Conservation (phyloP, 2,113 vertebrate genomes). For the Brachypteracias leptosomus region DNA sequence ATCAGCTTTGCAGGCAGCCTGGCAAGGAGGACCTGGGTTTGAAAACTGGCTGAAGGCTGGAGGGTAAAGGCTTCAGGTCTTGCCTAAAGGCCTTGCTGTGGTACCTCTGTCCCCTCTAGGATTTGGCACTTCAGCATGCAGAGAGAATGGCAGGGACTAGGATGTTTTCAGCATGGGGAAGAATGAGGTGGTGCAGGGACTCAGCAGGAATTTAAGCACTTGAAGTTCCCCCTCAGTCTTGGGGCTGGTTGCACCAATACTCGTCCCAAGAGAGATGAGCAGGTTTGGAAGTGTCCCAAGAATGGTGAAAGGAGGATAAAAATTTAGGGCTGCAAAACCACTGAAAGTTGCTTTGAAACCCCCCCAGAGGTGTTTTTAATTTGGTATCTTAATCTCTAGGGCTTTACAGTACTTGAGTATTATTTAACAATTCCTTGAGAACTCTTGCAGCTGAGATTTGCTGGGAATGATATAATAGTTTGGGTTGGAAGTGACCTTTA, state of each 20-base stretch:
- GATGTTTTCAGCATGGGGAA: not conserved
- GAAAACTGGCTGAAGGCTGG: not conserved
- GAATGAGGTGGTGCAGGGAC: not conserved
- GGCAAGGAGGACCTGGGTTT: not conserved
- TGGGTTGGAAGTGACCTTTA: not conserved
- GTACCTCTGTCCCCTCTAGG: not conserved
- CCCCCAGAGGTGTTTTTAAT: not conserved
- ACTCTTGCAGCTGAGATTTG: not conserved
- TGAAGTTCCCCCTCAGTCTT: not conserved
- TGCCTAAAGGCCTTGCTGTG: not conserved
- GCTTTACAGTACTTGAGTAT: not conserved
- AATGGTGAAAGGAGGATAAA: not conserved
- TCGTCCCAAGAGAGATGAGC: not conserved
- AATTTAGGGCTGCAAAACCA: not conserved
- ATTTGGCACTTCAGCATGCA: not conserved
- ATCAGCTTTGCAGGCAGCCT: not conserved
- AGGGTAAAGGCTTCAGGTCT: not conserved
- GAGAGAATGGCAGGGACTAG: not conserved
- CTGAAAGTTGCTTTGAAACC: not conserved
- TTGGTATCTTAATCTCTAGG: not conserved
- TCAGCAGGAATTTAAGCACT: not conserved
- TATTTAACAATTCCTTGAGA: not conserved
- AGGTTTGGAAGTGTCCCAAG: not conserved
- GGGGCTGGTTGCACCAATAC: not conserved
- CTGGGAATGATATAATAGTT: not conserved